Evolutionary conservation across 2,113 vertebrate genomes (phyloP).

Genomic region (Corythornis vintsioides): DNA sequence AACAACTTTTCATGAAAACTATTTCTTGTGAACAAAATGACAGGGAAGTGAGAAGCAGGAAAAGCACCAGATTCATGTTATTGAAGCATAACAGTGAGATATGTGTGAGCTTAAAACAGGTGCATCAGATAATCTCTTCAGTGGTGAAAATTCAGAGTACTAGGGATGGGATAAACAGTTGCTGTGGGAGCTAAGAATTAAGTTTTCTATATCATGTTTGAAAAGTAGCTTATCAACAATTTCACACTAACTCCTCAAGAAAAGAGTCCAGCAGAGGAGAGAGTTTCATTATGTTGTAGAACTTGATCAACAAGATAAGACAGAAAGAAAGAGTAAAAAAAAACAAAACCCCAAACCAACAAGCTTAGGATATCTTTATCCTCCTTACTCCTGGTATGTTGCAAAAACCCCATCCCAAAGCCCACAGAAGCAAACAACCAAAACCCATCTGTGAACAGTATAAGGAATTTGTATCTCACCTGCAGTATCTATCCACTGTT

Average conservation of each 20-base stretch:
- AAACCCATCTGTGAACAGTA: accelerated
- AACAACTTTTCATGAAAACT: neutral
- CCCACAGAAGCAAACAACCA: accelerated
- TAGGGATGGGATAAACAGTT: neutral
- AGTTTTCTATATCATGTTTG: accelerated
- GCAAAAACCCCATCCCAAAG: neutral
- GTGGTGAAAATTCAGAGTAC: neutral
- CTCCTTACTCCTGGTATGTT: neutral
- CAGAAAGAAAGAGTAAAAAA: neutral
- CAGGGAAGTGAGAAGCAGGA: neutral
- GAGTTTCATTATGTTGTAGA: neutral
- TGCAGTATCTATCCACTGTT: neutral
- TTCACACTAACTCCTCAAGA: neutral
- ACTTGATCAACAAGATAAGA: neutral
- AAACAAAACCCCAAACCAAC: neutral
- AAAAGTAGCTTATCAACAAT: neutral
- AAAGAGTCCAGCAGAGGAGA: neutral
- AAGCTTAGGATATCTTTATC: neutral
- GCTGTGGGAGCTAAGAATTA: neutral
- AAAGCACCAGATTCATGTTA: neutral
- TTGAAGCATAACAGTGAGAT: neutral
- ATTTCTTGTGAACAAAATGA: neutral
- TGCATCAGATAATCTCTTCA: neutral
- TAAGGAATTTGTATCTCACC: neutral
- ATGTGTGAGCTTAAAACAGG: neutral